Base-by-base conservation (phyloP, 2,113 vertebrate genomes). In the Vulpes vulpes region DNA sequence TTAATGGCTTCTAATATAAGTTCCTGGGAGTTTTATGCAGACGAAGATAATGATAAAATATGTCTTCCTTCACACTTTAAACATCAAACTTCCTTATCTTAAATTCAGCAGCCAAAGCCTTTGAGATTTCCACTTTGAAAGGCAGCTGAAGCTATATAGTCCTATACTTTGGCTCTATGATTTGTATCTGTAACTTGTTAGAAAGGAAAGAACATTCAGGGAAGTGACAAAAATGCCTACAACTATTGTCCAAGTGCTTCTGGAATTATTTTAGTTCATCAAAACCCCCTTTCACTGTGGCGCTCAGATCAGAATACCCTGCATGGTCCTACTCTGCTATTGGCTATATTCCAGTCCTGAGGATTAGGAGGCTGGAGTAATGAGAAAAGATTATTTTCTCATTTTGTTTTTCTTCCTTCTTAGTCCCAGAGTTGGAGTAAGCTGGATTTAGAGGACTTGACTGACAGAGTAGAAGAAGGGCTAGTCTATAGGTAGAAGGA, bases 61-160 rank as follows among this genome's bases (percentile, higher is more conserved):
- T 80, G 7, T 49, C 57, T 92, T 87, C 14, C 74, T 85, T 94
- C 65, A 92, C 95, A 96, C 14, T 8, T 84, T 11, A 69, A 83
- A 65, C 10, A 60, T 51, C 8, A 80, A 88, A 55, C 12, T 78
- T 55, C 32, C 10, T 73, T n/a, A 65, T 91, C 23, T 96, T 87
- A 94, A 86, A 62, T 64, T 87, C 59, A 92, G 14, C 57, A 79
- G 3, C 4, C 19, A n/a, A 35, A 74, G 22, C 20, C 38, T 60
- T 69, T 78, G 81, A 23, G 16, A 0, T 86, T 91, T 71, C 25
- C 3, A 35, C 14, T 65, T 79, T 81, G 15, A 35, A 82, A 94
- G 30, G 25, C 9, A 64, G 49, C 17, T 78, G 60, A 91, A 14
- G 38, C 30, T 57, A 0, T 15, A 2, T 1, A 51, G 23, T 32